These are phyloP conservation scores for Furcula furcula DNA, from an alignment of 2,888 invertebrate species.

Conservation along the genomic window DNA sequence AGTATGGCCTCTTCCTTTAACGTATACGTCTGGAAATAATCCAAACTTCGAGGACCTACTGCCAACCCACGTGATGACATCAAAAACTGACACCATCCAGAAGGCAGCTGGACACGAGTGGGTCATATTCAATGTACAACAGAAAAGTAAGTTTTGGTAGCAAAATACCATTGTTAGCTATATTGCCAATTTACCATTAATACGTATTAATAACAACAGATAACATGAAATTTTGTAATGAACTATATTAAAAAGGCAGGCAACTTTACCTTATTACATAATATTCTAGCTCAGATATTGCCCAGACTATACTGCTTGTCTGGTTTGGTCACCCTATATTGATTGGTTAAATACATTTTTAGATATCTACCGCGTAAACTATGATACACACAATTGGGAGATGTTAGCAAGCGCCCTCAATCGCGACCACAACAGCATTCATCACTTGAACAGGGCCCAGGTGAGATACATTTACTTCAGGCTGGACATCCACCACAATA, in stretches of 20 bases:
- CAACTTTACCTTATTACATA: too few species aligned
- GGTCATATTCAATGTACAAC: constrained; percentile 83
- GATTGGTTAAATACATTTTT: not conserved
- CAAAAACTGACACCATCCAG: constrained; percentile 30
- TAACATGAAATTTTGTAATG: too few species aligned
- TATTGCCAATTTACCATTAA: too few species aligned
- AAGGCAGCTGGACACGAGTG: constrained; percentile 65
- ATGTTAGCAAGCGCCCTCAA: constrained; percentile 67
- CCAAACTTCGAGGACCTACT: constrained; percentile 55
- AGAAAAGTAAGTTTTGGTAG: constrained; percentile 81
- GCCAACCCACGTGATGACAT: constrained; percentile 46
- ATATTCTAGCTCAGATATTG: too few species aligned
- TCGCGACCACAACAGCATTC: constrained; percentile 61
- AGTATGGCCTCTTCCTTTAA: constrained; percentile 69
- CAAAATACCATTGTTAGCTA: too few species aligned
- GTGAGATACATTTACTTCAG: too few species aligned
- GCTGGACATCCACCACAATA: too few species aligned
- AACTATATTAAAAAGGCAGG: too few species aligned
- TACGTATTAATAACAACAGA: too few species aligned
- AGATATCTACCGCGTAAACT: constrained; percentile 87
- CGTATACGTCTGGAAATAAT: constrained; percentile 62
- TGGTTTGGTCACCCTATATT: too few species aligned
- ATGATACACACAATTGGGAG: constrained; percentile 81
- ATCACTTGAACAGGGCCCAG: constrained; percentile 88
- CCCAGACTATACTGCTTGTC: too few species aligned